phyloP scores from a whole-genome alignment of 2,888 invertebrate species.

The Syrista parreyssii region DNA sequence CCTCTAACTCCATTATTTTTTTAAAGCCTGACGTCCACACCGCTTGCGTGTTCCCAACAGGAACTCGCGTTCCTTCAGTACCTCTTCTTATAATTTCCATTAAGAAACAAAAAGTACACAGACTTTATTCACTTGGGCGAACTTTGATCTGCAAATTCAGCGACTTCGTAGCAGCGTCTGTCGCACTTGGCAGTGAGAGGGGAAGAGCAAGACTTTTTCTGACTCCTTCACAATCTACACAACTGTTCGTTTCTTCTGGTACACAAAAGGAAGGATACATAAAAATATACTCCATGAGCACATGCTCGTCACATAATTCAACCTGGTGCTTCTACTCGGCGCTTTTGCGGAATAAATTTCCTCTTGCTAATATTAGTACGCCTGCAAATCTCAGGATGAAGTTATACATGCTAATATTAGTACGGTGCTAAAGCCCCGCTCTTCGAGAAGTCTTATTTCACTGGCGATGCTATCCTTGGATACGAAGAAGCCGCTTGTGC shows the following conservation, averaged over 20 bases:
- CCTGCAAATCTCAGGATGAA: background rate
- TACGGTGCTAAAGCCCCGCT: background rate
- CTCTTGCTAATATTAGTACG: background rate
- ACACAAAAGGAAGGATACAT: background rate
- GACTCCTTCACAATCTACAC: background rate
- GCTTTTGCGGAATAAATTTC: background rate
- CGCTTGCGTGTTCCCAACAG: background rate
- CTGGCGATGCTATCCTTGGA: background rate
- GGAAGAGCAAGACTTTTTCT: background rate
- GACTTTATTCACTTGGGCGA: background rate
- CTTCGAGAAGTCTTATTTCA: background rate
- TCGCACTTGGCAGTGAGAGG: background rate
- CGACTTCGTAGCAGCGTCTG: background rate
- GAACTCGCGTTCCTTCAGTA: background rate
- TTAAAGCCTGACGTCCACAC: background rate
- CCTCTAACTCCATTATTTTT: background rate
- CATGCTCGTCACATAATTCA: background rate
- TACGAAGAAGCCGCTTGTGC: conserved; percentile 4
- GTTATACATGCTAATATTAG: background rate
- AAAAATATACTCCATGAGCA: background rate
- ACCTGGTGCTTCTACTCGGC: background rate
- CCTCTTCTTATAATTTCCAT: background rate
- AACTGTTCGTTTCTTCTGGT: background rate
- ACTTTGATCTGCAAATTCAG: background rate
- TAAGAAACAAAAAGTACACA: background rate